These are phyloP conservation scores for Bombyx mori DNA, from an alignment of 1,140 invertebrate species.

Conservation along the genomic window ASM3026992v2 NC_085118.1:8222501-8223000, in stretches of 20 bases:
- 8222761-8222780: slow-evolving; percentile 26
- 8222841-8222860: slow-evolving; percentile 27
- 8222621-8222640: no score
- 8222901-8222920: slow-evolving; percentile 10
- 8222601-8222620: no score
- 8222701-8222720: no score
- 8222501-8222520: no score
- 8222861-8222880: slow-evolving; percentile 26
- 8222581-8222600: no score
- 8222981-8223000: no score
- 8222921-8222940: slow-evolving; percentile 5
- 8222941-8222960: slow-evolving; percentile 7
- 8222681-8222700: no score
- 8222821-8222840: slow-evolving; percentile 27
- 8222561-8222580: no score
- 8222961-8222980: not conserved
- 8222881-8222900: slow-evolving; percentile 11
- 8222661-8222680: no score
- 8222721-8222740: not conserved
- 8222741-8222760: slow-evolving; percentile 25
- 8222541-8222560: no score
- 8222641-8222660: no score
- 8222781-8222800: slow-evolving; percentile 38
- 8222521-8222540: no score
- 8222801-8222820: slow-evolving; percentile 28